A percentile compares a stretch with the other conserved stretches of the same genome.
phyloP scores from a whole-genome alignment of 2,113 vertebrate genomes.

The Poecile atricapillus region DNA sequence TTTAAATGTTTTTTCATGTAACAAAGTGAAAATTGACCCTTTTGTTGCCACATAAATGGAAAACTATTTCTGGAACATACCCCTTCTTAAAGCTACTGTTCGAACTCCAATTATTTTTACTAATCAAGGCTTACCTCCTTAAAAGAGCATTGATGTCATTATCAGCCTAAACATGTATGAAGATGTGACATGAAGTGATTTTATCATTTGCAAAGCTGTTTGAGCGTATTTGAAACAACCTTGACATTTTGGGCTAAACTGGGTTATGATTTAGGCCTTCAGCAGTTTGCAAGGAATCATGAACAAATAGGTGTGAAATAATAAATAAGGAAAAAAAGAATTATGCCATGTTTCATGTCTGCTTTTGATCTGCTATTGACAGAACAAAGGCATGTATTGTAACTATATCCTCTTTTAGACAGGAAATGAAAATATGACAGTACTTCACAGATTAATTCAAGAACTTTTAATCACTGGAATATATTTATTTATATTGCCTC shows the following conservation, averaged over 20 bases:
- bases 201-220: neutral
- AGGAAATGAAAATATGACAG: neutral
- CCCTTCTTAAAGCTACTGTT: neutral
- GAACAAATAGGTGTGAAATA: neutral
- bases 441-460: conserved; percentile 17
- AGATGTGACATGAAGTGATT: neutral
- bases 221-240: neutral
- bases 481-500: conserved; percentile 12
- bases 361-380: conserved; percentile 16
- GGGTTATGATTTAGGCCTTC: neutral
- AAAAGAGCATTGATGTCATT: neutral
- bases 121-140: neutral
- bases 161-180: neutral
- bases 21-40: neutral
- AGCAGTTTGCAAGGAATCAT: neutral
- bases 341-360: neutral
- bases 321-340: neutral
- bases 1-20: neutral
- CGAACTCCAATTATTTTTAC: neutral
- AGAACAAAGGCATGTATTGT: conserved; percentile 10
- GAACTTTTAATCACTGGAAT: conserved; percentile 42
- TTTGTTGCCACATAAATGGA: neutral
- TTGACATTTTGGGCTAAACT: neutral
- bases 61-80: neutral
- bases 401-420: neutral